A percentile compares a stretch with the other conserved stretches of the same genome.
phyloP scores from a whole-genome alignment of 2,888 invertebrate species.

The Orthosia incerta region DNA sequence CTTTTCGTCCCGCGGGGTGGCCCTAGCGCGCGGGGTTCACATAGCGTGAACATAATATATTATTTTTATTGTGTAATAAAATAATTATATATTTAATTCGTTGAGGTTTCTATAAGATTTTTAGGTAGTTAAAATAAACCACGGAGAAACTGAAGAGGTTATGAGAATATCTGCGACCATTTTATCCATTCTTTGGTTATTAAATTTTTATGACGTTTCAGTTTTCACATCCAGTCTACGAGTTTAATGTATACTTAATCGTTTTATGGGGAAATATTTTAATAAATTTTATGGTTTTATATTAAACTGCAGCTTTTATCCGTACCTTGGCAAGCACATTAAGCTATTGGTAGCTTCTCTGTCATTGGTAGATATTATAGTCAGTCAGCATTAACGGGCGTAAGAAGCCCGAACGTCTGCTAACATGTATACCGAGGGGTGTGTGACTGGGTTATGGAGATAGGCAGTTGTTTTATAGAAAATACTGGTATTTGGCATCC shows the following conservation, averaged over 20 bases:
- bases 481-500: not conserved
- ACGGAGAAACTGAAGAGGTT: not conserved
- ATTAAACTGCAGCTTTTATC: not conserved
- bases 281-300: not conserved
- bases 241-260: not conserved
- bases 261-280: conserved; percentile 4
- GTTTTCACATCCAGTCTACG: not conserved
- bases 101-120: not conserved
- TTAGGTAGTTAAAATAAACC: not conserved
- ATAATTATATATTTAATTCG: too few relatives aligned
- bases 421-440: not conserved
- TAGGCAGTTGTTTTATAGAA: not conserved
- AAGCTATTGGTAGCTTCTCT: not conserved
- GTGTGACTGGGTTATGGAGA: not conserved
- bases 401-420: too few relatives aligned
- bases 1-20: too few relatives aligned
- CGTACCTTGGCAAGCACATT: not conserved
- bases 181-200: not conserved
- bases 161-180: not conserved
- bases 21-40: too few relatives aligned
- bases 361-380: not conserved
- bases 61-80: too few relatives aligned
- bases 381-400: not conserved
- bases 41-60: too few relatives aligned
- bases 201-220: not conserved